phyloP scores from a whole-genome alignment of 1,140 invertebrate genomes.

The Coboldia fuscipes region DNA sequence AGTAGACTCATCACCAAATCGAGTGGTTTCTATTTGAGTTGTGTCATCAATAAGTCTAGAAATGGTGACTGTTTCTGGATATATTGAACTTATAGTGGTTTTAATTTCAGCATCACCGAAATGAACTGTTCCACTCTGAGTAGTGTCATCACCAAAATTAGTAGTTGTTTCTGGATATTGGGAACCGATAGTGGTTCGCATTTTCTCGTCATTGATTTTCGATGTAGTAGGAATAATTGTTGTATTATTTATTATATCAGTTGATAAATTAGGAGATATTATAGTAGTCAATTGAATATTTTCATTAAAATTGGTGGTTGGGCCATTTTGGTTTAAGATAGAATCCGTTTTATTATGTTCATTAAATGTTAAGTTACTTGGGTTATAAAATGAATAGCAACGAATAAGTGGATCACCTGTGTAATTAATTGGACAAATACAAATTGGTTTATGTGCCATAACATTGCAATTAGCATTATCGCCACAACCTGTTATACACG shows the following conservation, averaged over 20 bases:
- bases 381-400: conserved; percentile 45
- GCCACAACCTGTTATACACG: conserved; percentile 35
- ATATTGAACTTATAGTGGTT: conserved; percentile 1
- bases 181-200: too few species aligned
- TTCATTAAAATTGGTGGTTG: neutral
- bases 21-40: too few species aligned
- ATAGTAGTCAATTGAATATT: neutral
- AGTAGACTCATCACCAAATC: too few species aligned
- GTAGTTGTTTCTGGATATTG: too few species aligned
- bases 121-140: too few species aligned
- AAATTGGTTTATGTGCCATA: conserved; percentile 47
- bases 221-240: too few species aligned
- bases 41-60: too few species aligned
- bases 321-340: neutral
- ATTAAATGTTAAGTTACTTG: conserved; percentile 15
- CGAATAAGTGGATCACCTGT: conserved; percentile 58
- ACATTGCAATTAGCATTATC: conserved; percentile 47
- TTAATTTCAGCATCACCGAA: neutral
- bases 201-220: too few species aligned
- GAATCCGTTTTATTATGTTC: neutral
- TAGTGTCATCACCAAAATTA: too few species aligned
- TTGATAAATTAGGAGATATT: too few species aligned
- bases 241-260: too few species aligned
- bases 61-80: conserved; percentile 3
- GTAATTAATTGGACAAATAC: conserved; percentile 45